These are phyloP conservation scores for Bimastos eiseni DNA, from an alignment of 2,888 invertebrate genomes.

Conservation along the genomic window DNA sequence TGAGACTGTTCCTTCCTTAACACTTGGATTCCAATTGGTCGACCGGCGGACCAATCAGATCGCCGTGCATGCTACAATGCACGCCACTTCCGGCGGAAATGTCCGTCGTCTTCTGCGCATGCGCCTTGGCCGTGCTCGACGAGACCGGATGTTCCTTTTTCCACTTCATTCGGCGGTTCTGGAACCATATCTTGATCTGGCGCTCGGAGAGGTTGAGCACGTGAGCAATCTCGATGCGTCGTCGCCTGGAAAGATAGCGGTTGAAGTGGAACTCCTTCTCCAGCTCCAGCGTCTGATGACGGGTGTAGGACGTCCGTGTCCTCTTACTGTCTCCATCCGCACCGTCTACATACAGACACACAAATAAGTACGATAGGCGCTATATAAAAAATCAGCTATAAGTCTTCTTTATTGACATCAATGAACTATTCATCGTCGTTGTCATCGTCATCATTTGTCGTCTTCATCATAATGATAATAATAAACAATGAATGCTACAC, in stretches of 20 bases:
- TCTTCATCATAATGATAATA: too few species aligned
- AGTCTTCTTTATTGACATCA: too few species aligned
- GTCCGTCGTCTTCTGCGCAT: conserved; percentile 15
- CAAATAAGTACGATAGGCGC: neutral
- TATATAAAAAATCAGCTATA: too few species aligned
- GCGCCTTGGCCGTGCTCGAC: neutral
- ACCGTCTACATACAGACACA: neutral
- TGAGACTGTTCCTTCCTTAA: neutral
- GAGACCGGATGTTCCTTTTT: conserved; percentile 82
- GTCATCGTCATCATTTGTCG: too few species aligned
- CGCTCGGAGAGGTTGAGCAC: conserved; percentile 93
- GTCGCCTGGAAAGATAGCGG: conserved; percentile 92
- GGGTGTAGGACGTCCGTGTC: conserved; percentile 94
- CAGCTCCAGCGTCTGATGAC: conserved; percentile 94
- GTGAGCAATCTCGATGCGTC: conserved; percentile 96
- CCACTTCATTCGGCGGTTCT: conserved; percentile 98
- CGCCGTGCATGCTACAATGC: neutral
- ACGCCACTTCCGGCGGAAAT: neutral
- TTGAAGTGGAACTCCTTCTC: conserved; percentile 99
- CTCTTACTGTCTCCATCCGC: conserved; percentile 79
- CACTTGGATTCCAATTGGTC: conserved; percentile 23
- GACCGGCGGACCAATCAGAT: conserved; percentile 17
- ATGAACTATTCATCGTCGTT: too few species aligned
- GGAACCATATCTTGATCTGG: conserved; percentile 76
- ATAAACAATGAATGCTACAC: neutral